Evolutionary conservation across 2,797 vertebrate species (phyloP).

Genomic region (Varecia variegata): DNA sequence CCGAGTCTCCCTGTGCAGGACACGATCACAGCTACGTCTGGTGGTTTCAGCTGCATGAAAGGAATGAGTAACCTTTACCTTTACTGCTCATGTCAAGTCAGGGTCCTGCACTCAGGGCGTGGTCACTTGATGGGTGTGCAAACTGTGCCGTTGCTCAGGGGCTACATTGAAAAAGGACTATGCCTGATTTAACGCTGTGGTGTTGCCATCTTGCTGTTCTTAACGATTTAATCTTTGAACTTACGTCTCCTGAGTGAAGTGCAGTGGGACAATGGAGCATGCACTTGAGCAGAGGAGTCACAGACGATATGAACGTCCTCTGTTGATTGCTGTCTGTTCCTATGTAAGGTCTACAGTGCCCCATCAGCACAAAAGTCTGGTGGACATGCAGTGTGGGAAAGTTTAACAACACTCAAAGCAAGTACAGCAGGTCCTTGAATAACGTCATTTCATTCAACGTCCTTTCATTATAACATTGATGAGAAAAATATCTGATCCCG

Average conservation of each 20-base stretch:
- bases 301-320: too few relatives aligned
- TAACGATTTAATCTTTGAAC: not conserved
- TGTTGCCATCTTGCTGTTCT: not conserved
- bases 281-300: not conserved
- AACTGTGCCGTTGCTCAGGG: accelerated
- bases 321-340: not conserved
- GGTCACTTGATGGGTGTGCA: accelerated
- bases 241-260: not conserved
- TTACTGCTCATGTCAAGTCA: not conserved
- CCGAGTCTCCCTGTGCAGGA: too few relatives aligned
- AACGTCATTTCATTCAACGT: not conserved
- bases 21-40: accelerated
- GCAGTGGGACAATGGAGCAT: not conserved
- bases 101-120: not conserved
- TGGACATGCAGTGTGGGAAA: not conserved
- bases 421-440: not conserved
- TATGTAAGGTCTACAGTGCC: not conserved
- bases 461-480: not conserved
- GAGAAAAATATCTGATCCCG: not conserved
- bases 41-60: not conserved
- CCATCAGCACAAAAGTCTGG: not conserved
- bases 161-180: not conserved
- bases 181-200: not conserved
- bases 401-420: not conserved
- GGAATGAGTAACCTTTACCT: not conserved